phyloP scores from a whole-genome alignment of 2,797 vertebrate species.

The Benthosema pterotum region DNA sequence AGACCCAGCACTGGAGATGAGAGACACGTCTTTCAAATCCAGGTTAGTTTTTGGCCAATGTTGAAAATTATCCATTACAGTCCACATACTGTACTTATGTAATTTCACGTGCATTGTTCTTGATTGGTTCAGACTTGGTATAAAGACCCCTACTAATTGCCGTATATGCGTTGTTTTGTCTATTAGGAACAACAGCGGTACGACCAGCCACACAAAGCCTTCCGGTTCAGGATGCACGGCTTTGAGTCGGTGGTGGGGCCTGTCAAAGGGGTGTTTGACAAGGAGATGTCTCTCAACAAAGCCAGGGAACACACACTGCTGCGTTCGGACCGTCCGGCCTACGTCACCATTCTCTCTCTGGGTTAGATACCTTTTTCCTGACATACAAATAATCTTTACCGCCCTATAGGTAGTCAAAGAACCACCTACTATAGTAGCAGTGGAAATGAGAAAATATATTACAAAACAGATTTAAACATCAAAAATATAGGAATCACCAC shows the following conservation, averaged over 20 bases:
- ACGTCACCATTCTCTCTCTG: conserved; percentile 96
- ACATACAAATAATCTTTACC: no score
- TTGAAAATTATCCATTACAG: no score
- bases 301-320: conserved; percentile 97
- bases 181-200: conserved; percentile 94
- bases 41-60: conserved; percentile 79
- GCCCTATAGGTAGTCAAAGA: no score
- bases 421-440: no score
- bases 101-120: no score
- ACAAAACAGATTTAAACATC: no score
- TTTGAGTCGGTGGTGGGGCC: conserved; percentile 98
- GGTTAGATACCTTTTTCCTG: conserved; percentile 76
- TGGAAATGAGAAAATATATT: no score
- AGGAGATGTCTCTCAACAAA: conserved; percentile 98
- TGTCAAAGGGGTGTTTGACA: conserved; percentile 97
- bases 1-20: conserved; percentile 97
- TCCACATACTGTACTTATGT: no score
- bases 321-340: conserved; percentile 93
- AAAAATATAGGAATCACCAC: no score
- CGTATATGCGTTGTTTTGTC: conserved; percentile 5
- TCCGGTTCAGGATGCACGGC: conserved; percentile 97
- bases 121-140: no score
- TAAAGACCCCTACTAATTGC: no score
- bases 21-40: conserved; percentile 95
- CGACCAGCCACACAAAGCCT: conserved; percentile 97